Conservation (phyloP, 2,113 vertebrate genomes). For the Percopsis transmontana region DNA sequence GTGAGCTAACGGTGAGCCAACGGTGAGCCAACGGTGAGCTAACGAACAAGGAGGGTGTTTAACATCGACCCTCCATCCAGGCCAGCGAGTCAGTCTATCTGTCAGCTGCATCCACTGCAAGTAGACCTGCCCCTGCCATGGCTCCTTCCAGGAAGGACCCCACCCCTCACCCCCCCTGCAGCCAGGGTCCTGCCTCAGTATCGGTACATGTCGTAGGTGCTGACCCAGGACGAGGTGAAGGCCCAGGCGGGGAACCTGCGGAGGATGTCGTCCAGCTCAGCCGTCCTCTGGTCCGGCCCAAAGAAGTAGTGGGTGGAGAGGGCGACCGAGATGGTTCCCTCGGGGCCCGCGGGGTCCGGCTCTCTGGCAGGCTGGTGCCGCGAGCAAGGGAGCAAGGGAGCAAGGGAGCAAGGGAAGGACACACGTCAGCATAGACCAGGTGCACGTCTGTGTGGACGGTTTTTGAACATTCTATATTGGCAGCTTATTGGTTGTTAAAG, state of each 20-base stretch:
- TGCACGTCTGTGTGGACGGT: neutral
- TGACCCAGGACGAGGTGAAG: slow-evolving; percentile 92
- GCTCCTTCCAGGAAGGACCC: no score
- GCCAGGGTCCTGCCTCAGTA: slow-evolving; percentile 66
- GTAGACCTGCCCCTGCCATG: no score
- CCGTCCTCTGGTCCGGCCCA: slow-evolving; percentile 84
- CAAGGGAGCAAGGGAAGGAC: neutral
- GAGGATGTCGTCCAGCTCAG: slow-evolving; percentile 78
- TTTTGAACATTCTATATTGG: neutral
- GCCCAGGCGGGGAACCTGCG: slow-evolving; percentile 87
- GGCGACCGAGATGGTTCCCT: slow-evolving; percentile 86
- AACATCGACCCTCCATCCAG: no score
- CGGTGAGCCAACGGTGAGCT: no score
- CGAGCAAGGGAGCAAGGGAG: neutral
- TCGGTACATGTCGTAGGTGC: slow-evolving; percentile 87
- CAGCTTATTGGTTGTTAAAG: no score
- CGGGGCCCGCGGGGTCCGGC: slow-evolving; percentile 72
- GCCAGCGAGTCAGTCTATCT: no score
- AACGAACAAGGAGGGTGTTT: no score
- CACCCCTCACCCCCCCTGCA: neutral
- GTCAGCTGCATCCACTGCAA: no score
- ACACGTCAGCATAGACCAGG: neutral
- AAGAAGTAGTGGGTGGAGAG: slow-evolving; percentile 90
- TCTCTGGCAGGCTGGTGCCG: slow-evolving; percentile 70
- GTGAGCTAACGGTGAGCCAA: no score